Base-by-base conservation (phyloP, 1,140 invertebrate species). In the Lanistes nyassanus region DNA sequence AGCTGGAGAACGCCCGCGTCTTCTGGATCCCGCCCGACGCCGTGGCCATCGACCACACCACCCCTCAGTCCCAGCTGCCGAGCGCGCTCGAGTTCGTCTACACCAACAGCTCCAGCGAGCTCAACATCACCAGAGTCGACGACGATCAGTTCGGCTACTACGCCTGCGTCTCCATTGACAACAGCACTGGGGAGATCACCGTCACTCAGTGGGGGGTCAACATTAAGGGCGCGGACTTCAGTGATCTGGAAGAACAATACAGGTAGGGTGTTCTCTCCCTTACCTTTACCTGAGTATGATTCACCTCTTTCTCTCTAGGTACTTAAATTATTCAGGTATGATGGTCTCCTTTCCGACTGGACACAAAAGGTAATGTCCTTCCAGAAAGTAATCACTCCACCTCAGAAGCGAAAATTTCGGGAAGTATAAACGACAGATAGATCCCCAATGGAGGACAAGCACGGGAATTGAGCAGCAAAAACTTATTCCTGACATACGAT, bases 91-190 rank as follows among this genome's bases (percentile, higher is more conserved):
- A 26, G 16, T 51, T 19, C n/a, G 66, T 47, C 34, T 53, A 16
- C 56, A 16, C 51, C 21, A 29, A 31, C 64, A 5, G 42, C 65
- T 13, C 26, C 34, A n/a, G 7, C 64, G 79, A 76, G 42, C 76
- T 85, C 1, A 82, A 76, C 11, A 69, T 82, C 21, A 71, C 68
- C 4, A 64, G 74, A 34, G 78, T 83, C 6, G 68, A 81, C 47
- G 82, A 86, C 51, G 75, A 79, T 23, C 65, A 82, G 39, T 87
- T 86, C 71, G 86, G 86, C 5, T 77, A 83, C 55, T 87, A 86
- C 73, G 78, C 76, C n/a, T 87, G 86, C 70, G 68, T 87, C 21
- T 62, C 81, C 16, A 56, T 83, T 7, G 74, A 55, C 56, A 60
- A 65, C 1, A 56, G 13, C n/a, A 67, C 67, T 19, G 26, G n/a